phyloP scores from a whole-genome alignment of 2,888 invertebrate genomes.

The Venusia cambrica region DNA sequence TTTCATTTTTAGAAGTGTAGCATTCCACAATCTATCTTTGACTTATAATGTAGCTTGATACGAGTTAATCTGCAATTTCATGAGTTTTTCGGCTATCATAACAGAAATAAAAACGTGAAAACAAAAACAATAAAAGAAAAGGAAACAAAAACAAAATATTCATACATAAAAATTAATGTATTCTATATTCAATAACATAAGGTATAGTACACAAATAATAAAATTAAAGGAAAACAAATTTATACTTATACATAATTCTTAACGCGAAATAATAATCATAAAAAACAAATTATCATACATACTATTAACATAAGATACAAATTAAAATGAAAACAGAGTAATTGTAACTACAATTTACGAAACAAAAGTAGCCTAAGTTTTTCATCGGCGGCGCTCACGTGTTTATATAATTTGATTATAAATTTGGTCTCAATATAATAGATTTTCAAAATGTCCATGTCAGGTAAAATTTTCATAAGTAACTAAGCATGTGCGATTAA shows the following conservation, averaged over 20 bases:
- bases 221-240: conserved; percentile 79
- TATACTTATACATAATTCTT: conserved; percentile 80
- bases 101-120: no score
- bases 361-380: conserved; percentile 52
- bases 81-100: no score
- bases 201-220: conserved; percentile 79
- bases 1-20: no score
- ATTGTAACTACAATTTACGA: conserved; percentile 75
- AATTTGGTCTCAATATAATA: conserved; percentile 60
- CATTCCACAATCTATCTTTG: no score
- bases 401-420: conserved; percentile 49
- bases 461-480: conserved; percentile 18
- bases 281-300: conserved; percentile 74
- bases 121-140: conserved; percentile 48
- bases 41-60: no score
- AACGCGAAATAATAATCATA: conserved; percentile 67
- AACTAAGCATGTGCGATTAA: conserved; percentile 23
- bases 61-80: no score
- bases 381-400: conserved; percentile 51
- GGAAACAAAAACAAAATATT: conserved; percentile 63
- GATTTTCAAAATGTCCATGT: conserved; percentile 23
- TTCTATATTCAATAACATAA: conserved; percentile 80
- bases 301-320: conserved; percentile 74
- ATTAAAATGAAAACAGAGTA: conserved; percentile 67
- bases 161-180: conserved; percentile 81